Conservation (phyloP, 2,797 vertebrate species). For the Salmo trutta region DNA sequence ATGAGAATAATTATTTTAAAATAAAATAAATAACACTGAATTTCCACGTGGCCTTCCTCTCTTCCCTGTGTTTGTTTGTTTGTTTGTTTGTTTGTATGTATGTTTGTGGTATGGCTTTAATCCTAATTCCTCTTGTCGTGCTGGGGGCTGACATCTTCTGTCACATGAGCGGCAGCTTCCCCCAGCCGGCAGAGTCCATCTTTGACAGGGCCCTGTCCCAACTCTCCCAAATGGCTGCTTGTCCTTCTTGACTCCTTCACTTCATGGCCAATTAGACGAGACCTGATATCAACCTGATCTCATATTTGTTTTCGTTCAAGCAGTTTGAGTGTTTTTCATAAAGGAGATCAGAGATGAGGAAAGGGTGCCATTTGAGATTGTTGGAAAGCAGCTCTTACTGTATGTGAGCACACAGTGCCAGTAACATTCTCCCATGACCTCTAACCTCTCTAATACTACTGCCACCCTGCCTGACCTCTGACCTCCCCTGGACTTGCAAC, state of each 20-base stretch:
- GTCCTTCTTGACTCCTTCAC: constrained; percentile 41
- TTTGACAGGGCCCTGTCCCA: constrained; percentile 56
- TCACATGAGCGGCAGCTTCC: constrained; percentile 47
- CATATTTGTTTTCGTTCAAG: too few species aligned
- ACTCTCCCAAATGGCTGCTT: constrained; percentile 64
- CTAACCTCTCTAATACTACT: constrained; percentile 17
- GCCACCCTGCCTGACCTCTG: constrained; percentile 41
- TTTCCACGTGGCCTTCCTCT: constrained; percentile 74
- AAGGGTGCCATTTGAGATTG: constrained; percentile 56
- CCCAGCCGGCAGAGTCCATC: constrained; percentile 54
- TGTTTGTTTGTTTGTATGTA: constrained; percentile 45
- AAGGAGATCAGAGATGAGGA: constrained; percentile 25
- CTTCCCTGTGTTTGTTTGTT: constrained; percentile 64
- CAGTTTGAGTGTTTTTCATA: constrained; percentile 13
- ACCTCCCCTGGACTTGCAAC: constrained; percentile 57
- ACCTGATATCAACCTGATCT: too few species aligned
- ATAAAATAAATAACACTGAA: constrained; percentile 77
- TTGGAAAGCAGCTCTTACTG: constrained; percentile 43
- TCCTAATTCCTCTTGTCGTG: constrained; percentile 52
- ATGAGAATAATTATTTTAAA: constrained; percentile 97
- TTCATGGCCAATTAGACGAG: not conserved
- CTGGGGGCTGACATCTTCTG: constrained; percentile 50
- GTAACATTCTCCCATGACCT: constrained; percentile 63
- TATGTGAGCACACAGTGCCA: constrained; percentile 58
- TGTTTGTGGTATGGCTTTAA: constrained; percentile 63